Evolutionary conservation across 2,888 invertebrate genomes (phyloP).

Genomic region (Nasonovia ribisnigri): DNA sequence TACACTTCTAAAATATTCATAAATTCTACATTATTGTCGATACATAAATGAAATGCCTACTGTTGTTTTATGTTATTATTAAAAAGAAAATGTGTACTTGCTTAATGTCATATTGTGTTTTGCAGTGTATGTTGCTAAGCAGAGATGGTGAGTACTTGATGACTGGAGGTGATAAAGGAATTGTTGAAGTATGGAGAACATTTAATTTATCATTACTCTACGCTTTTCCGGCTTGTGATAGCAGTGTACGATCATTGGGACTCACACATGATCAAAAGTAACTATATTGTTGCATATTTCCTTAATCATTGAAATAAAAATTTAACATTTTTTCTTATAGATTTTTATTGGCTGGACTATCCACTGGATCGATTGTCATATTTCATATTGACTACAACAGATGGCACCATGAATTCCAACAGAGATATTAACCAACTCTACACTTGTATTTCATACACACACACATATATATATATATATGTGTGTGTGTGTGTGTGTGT

Average conservation of each 20-base stretch:
- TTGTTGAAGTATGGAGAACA: constrained; percentile 98
- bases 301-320: not conserved
- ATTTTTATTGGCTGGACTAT: constrained; percentile 95
- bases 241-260: constrained; percentile 92
- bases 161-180: constrained; percentile 96
- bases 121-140: constrained; percentile 89
- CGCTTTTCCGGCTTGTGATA: constrained; percentile 97
- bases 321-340: constrained; percentile 70
- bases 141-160: constrained; percentile 99
- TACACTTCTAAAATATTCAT: not conserved
- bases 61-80: not conserved
- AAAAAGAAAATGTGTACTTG: not conserved
- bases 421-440: constrained; percentile 80
- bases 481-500: not conserved
- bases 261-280: constrained; percentile 99
- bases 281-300: constrained; percentile 70
- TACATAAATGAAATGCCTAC: not conserved
- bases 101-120: constrained; percentile 67
- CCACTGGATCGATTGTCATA: constrained; percentile 97
- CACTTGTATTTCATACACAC: not conserved
- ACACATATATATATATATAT: not conserved
- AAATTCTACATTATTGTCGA: not conserved
- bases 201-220: constrained; percentile 97
- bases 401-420: constrained; percentile 97
- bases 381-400: constrained; percentile 99